phyloP scores from a whole-genome alignment of 2,113 vertebrate species.

The Peromyscus leucopus region DNA sequence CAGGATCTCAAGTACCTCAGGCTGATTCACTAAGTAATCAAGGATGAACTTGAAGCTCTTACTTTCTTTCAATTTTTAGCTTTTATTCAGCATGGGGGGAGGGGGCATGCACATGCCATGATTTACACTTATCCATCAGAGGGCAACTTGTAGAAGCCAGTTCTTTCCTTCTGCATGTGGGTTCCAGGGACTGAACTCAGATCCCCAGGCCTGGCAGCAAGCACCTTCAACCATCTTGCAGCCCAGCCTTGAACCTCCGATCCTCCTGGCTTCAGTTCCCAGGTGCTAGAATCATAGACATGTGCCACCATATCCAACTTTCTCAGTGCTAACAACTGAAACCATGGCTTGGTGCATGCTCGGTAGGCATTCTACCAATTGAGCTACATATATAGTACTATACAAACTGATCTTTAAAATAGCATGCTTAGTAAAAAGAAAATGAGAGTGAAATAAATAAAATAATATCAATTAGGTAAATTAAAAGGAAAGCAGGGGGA shows the following conservation, averaged over 20 bases:
- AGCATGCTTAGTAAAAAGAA: not conserved
- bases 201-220: too few relatives aligned
- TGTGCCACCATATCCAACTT: not conserved
- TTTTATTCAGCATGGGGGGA: not conserved
- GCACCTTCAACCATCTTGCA: not conserved
- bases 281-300: not conserved
- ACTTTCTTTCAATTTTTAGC: not conserved
- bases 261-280: not conserved
- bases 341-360: not conserved
- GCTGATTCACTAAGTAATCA: not conserved
- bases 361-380: not conserved
- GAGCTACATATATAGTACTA: not conserved
- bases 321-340: not conserved
- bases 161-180: not conserved
- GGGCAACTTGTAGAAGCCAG: not conserved
- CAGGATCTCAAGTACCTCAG: not conserved
- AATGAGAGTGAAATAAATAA: not conserved
- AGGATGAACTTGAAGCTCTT: not conserved
- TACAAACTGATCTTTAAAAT: not conserved
- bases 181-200: not conserved
- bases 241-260: not conserved
- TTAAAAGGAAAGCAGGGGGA: not conserved
- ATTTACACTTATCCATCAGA: not conserved
- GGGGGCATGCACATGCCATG: too few relatives aligned
- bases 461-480: not conserved